Conservation (phyloP, 2,797 vertebrate genomes). For the Smutsia temminckii region DNA sequence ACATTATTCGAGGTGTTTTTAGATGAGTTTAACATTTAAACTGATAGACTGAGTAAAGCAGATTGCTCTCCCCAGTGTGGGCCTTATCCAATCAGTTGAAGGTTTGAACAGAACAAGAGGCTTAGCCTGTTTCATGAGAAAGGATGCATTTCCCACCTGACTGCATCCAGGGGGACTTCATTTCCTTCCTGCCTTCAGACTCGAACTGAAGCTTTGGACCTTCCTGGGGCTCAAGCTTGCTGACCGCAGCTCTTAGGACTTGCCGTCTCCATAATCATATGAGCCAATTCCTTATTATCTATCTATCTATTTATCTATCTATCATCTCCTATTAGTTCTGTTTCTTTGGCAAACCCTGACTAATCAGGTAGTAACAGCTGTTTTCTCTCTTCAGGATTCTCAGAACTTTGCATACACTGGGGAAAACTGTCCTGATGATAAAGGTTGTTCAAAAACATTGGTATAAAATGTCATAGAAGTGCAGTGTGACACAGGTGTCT, state of each 20-base stretch:
- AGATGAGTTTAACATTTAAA: background rate
- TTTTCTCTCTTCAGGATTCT: background rate
- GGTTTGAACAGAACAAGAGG: background rate
- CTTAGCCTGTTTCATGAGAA: background rate
- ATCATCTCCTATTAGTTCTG: background rate
- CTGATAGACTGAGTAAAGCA: background rate
- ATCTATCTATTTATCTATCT: background rate
- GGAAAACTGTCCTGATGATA: background rate
- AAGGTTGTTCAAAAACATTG: background rate
- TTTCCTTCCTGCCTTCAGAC: background rate
- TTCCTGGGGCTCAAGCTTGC: background rate
- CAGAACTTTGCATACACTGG: background rate
- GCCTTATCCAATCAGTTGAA: background rate
- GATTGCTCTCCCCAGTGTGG: background rate
- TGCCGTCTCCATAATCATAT: background rate
- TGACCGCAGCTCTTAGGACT: background rate
- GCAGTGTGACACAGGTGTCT: background rate
- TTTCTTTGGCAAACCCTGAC: background rate
- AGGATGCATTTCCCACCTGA: background rate
- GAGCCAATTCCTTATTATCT: background rate
- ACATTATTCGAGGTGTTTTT: background rate
- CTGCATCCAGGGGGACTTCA: background rate
- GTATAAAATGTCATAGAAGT: background rate
- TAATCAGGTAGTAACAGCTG: background rate
- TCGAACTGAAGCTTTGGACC: background rate